Evolutionary conservation across 2,797 vertebrate genomes (phyloP), one percentile per base, ranked within the genome.

Genomic region (Melanotaenia maccullochi): DNA sequence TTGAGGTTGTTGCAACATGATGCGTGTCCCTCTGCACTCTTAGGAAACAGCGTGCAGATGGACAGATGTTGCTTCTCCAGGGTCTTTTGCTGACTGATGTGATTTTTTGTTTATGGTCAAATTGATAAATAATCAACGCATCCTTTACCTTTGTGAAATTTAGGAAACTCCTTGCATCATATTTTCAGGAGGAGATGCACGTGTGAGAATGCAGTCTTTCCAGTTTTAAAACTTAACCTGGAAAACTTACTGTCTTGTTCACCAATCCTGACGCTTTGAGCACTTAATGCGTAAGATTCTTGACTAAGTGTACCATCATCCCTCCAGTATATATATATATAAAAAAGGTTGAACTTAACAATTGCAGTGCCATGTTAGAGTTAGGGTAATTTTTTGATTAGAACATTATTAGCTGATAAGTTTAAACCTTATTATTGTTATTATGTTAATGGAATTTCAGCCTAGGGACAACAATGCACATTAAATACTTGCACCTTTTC

Each of bases 401-500:
- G 42, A 38, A 38, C 36, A 38, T 44, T 44, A 44, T 44, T 44
- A 18, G 42, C 18, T 18, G 4, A 44, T 44, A 44, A 44, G 42
- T 44, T 44, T 20, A 44, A 44, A 44, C 18, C 13, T 18, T 42
- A 35, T 22, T 22, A 28, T 32, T 25, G 6, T 25, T 25, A 14
- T 25, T 25, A 14, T 22, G 30, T 36, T 33, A 36, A 52, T 0
- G 51, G 14, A 36, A 35, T 25, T 64, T 25, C 32, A 52, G 22
- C 32, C 18, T 7, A 24, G 52, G 18, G 7, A 8, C 14, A 65
- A 25, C 25, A 12, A 9, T 35, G 32, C 32, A 54, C 25, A 9
- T 65, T 22, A 65, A 65, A 20, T 36, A 65, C 35, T 25, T 65
- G 62, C 5, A 65, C 22, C 33, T 16, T 65, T 54, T 36, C 49